Evolutionary conservation across 2,888 invertebrate genomes (phyloP), one percentile per base, ranked within the genome.

Genomic region (Agrochola circellaris): DNA sequence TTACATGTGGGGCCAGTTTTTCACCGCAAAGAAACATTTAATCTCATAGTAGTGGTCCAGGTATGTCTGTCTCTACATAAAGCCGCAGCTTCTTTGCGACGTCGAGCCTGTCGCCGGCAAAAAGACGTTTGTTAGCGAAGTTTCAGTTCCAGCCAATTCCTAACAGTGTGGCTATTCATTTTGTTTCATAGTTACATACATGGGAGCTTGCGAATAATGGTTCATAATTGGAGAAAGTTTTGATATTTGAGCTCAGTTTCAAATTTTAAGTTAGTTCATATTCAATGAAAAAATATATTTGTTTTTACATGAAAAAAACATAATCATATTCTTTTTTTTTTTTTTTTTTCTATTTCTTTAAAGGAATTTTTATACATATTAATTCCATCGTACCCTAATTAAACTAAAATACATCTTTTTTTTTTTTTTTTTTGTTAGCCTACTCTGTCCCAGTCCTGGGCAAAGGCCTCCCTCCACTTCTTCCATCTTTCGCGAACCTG

Each of bases 121-220:
- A 85, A 79, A 85, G 51, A 70, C 69, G 75, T 70, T 85, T 82
- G 85, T 87, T 82, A 86, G 82, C n/a, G 17, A 56, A 78, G 76
- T 80, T 80, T 87, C 73, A 79, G 85, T 76, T 82, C 67, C 82
- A 75, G 73, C 69, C 87, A 87, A 73, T 75, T 71, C 51, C 26
- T 72, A 60, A 86, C 74, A 69, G n/a, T 13, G 62, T 23, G 67
- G 48, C 30, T 56, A 61, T 56, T 51, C 23, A 51, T 51, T 58
- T 62, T 58, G 26, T 83, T 79, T 30, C 42, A 38, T 34, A 11
- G 13, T 17, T 61, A 8, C 7, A 34, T 60, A n/a, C n/a, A 30
- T 17, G 30, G 60, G 15, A 26, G 30, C 1, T 61, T 20, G 34
- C 20, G 20, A 61, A 61, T 34, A 34, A 34, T 2, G 4, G 20